phyloP scores from a whole-genome alignment of 2,113 vertebrate species.

The Brachyhypopomus gauderio region DNA sequence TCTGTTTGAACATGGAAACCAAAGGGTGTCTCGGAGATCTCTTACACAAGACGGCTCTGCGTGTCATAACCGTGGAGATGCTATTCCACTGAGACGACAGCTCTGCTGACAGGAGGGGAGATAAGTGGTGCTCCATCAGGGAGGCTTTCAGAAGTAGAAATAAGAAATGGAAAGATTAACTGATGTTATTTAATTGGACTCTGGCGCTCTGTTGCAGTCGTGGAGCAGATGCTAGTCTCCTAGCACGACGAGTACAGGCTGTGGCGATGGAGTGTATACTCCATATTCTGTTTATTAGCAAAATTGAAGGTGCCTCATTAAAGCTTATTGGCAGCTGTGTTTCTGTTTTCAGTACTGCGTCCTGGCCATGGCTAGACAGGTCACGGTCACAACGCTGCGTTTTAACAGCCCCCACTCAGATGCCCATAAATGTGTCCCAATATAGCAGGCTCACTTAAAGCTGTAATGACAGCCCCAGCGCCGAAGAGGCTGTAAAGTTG shows the following conservation, averaged over 20 bases:
- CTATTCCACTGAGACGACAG: conserved; percentile 32
- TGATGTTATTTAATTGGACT: not conserved
- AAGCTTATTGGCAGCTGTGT: not conserved
- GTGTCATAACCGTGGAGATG: conserved; percentile 43
- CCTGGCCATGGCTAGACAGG: not conserved
- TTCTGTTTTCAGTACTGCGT: conserved; percentile 5
- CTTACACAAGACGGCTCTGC: conserved; percentile 41
- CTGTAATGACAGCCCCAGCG: conserved; percentile 37
- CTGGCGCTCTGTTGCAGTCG: not conserved
- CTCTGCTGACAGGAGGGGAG: not conserved
- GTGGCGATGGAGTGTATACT: not conserved
- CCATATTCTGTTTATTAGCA: not conserved
- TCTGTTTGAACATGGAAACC: conserved; percentile 55
- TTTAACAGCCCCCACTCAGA: conserved; percentile 27
- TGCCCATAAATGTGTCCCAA: conserved; percentile 40
- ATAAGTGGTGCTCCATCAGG: conserved; percentile 1
- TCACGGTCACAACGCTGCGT: conserved; percentile 11
- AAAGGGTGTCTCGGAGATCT: conserved; percentile 41
- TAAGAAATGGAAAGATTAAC: not conserved
- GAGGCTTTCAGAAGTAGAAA: conserved; percentile 3
- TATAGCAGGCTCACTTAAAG: conserved; percentile 41
- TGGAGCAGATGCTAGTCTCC: conserved; percentile 15
- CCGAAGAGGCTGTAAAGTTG: conserved; percentile 55
- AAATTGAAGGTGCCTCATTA: not conserved
- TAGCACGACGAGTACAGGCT: not conserved